Conservation (phyloP, 2,113 vertebrate species). For the Brachyistius frenatus region DNA sequence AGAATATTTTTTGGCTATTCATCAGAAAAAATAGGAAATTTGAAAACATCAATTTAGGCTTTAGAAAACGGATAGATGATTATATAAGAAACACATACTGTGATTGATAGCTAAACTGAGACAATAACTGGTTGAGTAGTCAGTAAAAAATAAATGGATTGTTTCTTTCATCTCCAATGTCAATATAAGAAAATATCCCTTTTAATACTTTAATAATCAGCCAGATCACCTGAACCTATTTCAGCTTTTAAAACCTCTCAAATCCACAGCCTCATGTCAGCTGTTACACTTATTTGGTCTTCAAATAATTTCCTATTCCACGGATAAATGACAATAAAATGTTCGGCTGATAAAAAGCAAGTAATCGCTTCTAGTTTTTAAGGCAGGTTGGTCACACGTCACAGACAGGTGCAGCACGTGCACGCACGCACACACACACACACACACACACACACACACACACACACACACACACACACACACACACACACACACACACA, state of each 20-base stretch:
- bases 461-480: slow-evolving; percentile 1
- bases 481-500: background rate
- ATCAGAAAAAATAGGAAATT: background rate
- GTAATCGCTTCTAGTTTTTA: background rate
- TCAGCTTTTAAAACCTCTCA: too few species aligned
- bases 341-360: too few species aligned
- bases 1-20: background rate
- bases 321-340: background rate
- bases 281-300: too few species aligned
- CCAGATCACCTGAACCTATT: too few species aligned
- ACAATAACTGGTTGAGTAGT: too few species aligned
- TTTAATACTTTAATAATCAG: background rate
- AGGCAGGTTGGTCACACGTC: background rate
- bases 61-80: too few species aligned
- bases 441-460: slow-evolving; percentile 16
- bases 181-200: background rate
- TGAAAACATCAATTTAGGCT: background rate
- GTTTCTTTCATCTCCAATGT: background rate
- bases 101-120: too few species aligned
- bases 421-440: slow-evolving; percentile 13
- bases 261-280: too few species aligned
- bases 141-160: background rate
- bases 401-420: background rate
- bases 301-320: too few species aligned
- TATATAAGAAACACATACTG: too few species aligned